Evolutionary conservation across 2,888 invertebrate species (phyloP).

Genomic region (Mesoligia furuncula): DNA sequence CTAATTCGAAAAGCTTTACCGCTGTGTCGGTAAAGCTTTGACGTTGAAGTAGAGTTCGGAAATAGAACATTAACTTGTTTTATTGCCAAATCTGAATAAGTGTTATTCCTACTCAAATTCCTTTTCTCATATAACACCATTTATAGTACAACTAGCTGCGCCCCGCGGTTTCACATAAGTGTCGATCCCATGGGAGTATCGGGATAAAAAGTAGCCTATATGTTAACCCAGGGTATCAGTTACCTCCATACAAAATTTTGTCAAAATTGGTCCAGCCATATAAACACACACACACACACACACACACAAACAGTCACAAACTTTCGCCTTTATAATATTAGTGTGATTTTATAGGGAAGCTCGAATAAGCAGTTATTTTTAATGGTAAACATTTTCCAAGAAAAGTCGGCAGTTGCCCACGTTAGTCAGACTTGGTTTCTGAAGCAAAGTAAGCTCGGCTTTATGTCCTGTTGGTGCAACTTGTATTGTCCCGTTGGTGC

Average conservation of each 20-base stretch:
- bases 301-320: too few relatives aligned
- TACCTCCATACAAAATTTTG: too few relatives aligned
- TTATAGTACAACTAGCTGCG: too few relatives aligned
- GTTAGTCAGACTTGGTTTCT: constrained; percentile 2
- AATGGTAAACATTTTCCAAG: constrained; percentile 19
- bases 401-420: not conserved
- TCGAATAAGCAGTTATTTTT: constrained; percentile 10
- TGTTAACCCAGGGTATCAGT: too few relatives aligned
- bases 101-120: constrained; percentile 15
- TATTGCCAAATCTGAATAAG: constrained; percentile 24
- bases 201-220: too few relatives aligned
- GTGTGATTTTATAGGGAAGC: not conserved
- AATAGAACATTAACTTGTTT: constrained; percentile 5
- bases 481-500: not conserved
- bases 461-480: not conserved
- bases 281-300: too few relatives aligned
- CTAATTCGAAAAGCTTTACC: too few relatives aligned
- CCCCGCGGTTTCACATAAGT: too few relatives aligned
- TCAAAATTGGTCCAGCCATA: too few relatives aligned
- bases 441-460: not conserved
- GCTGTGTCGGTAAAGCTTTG: constrained; percentile 1
- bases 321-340: too few relatives aligned
- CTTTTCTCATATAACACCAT: constrained; percentile 6
- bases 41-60: constrained; percentile 10
- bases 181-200: too few relatives aligned